Evolutionary conservation across 2,113 vertebrate species (phyloP).

Genomic region (Mohoua ochrocephala): DNA sequence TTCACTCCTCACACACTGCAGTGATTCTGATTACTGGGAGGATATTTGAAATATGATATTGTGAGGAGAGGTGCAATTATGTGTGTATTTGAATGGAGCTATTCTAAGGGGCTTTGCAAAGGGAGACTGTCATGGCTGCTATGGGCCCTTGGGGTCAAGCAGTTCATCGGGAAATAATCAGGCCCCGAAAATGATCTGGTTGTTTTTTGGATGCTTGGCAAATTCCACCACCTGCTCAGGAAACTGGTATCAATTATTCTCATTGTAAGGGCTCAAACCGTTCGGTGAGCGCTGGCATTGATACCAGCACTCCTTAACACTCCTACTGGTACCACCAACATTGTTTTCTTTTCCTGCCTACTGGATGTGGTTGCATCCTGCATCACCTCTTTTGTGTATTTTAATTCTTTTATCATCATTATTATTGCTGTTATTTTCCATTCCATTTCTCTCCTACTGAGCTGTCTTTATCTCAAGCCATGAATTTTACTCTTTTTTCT

Average conservation of each 20-base stretch:
- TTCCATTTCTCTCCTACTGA: background rate
- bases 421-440: background rate
- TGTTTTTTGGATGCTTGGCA: constrained; percentile 7
- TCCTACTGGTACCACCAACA: background rate
- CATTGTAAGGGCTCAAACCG: background rate
- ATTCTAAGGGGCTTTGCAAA: constrained; percentile 36
- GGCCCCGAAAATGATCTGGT: background rate
- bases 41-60: constrained; percentile 30
- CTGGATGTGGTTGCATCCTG: background rate
- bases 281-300: background rate
- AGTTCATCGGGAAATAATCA: constrained; percentile 25
- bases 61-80: constrained; percentile 54
- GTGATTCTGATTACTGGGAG: constrained; percentile 38
- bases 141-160: constrained; percentile 1
- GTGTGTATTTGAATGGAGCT: constrained; percentile 40
- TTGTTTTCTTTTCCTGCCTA: background rate
- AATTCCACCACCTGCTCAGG: constrained; percentile 13
- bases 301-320: background rate
- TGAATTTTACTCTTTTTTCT: background rate
- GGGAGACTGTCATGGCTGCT: constrained; percentile 6
- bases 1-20: constrained; percentile 50
- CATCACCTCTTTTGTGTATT: background rate
- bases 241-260: constrained; percentile 1
- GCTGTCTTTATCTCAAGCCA: background rate
- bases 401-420: background rate